A percentile compares a stretch with the other conserved stretches of the same genome.
phyloP scores from a whole-genome alignment of 2,797 vertebrate species.

The Coilia nasus region DNA sequence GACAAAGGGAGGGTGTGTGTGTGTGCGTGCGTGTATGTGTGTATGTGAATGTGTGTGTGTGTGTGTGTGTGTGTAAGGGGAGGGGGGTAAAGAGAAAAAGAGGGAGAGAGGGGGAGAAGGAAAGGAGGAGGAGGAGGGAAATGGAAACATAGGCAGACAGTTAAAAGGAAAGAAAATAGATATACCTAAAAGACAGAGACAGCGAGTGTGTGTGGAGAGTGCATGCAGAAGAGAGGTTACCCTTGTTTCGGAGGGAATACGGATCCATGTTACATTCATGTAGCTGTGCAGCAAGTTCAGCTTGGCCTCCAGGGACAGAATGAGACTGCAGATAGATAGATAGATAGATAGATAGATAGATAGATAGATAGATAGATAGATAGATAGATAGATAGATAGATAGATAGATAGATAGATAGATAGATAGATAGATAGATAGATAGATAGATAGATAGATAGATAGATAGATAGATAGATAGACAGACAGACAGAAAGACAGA shows the following conservation, averaged over 20 bases:
- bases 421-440: no score
- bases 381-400: no score
- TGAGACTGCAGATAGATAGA: constrained; percentile 79
- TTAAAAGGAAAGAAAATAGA: no score
- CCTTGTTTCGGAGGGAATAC: constrained; percentile 98
- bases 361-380: no score
- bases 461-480: no score
- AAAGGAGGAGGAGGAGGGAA: background rate
- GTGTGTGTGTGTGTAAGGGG: background rate
- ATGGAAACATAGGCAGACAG: no score
- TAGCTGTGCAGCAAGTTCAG: constrained; percentile 98
- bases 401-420: no score
- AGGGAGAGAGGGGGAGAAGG: background rate
- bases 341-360: constrained; percentile 33
- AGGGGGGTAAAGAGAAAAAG: background rate
- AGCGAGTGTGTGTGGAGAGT: background rate
- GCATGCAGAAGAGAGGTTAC: constrained; percentile 61
- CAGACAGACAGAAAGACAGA: no score
- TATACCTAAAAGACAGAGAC: no score
- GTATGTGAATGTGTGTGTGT: background rate
- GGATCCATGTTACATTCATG: constrained; percentile 99
- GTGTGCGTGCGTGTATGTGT: background rate
- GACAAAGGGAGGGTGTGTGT: background rate
- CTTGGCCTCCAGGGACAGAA: constrained; percentile 98
- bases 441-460: no score